Evolutionary conservation across 2,797 vertebrate species (phyloP).

Genomic region (Danio choprae): DNA sequence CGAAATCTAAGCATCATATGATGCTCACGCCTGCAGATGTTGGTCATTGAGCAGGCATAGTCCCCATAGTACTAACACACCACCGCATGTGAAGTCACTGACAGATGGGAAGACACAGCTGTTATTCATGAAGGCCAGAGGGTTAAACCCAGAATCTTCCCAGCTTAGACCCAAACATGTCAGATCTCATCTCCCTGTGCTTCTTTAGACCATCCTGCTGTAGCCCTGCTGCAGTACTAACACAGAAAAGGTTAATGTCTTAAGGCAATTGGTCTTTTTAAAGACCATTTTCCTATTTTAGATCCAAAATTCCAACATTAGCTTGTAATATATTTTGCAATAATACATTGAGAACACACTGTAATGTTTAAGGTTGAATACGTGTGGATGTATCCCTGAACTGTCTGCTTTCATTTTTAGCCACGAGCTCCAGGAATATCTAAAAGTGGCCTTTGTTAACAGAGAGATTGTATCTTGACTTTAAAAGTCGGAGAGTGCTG

Average conservation of each 20-base stretch:
- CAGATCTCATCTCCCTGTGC: constrained; percentile 40
- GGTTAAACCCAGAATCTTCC: constrained; percentile 40
- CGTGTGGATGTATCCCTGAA: constrained; percentile 19
- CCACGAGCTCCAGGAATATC: constrained; percentile 49
- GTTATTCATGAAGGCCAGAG: constrained; percentile 52
- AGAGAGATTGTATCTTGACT: constrained; percentile 49
- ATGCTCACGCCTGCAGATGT: constrained; percentile 7
- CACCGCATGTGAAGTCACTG: constrained; percentile 41
- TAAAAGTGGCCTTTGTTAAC: constrained; percentile 54
- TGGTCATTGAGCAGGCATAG: constrained; percentile 25
- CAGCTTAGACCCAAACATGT: constrained; percentile 43
- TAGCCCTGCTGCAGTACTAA: not conserved
- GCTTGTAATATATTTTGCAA: not conserved
- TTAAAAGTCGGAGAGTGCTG: constrained; percentile 23
- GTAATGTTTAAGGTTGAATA: not conserved
- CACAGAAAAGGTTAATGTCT: constrained; percentile 10
- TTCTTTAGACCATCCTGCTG: constrained; percentile 35
- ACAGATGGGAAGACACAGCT: constrained; percentile 63
- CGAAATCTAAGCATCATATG: not conserved
- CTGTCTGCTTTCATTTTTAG: constrained; percentile 33
- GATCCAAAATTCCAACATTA: not conserved
- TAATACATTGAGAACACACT: not conserved
- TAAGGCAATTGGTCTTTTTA: not conserved
- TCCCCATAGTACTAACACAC: constrained; percentile 37
- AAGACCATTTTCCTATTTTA: not conserved